Evolutionary conservation across 2,113 vertebrate species (phyloP).

Genomic region (Oreochromis aureus): DNA sequence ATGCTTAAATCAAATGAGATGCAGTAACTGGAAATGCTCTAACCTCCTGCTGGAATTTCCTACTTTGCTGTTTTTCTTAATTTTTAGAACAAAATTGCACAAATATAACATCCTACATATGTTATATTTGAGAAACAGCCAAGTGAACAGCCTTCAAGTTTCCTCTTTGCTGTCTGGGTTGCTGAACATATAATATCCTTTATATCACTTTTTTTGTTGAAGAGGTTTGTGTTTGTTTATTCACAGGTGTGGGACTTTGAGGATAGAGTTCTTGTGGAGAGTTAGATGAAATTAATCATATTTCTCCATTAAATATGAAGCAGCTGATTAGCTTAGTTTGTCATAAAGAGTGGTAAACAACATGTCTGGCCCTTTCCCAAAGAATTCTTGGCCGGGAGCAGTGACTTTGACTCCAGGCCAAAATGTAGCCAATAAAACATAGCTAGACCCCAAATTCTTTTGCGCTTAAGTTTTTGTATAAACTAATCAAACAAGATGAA

Average conservation of each 20-base stretch:
- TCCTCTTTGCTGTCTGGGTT: background rate
- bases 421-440: background rate
- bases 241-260: too few relatives aligned
- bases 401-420: background rate
- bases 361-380: background rate
- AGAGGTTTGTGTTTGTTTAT: background rate
- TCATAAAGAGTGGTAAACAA: background rate
- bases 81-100: background rate
- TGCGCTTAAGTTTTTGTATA: background rate
- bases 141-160: background rate
- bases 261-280: background rate
- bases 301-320: background rate
- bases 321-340: background rate
- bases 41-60: background rate
- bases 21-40: background rate
- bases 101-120: background rate
- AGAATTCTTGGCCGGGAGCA: rapidly evolving
- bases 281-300: background rate
- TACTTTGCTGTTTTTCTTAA: background rate
- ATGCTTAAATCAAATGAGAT: constrained; percentile 36
- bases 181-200: background rate
- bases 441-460: background rate
- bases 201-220: background rate
- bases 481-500: background rate
- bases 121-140: rapidly evolving